Evolutionary conservation across 1,140 invertebrate species (phyloP).

Genomic region (Calephelis virginiensis): DNA sequence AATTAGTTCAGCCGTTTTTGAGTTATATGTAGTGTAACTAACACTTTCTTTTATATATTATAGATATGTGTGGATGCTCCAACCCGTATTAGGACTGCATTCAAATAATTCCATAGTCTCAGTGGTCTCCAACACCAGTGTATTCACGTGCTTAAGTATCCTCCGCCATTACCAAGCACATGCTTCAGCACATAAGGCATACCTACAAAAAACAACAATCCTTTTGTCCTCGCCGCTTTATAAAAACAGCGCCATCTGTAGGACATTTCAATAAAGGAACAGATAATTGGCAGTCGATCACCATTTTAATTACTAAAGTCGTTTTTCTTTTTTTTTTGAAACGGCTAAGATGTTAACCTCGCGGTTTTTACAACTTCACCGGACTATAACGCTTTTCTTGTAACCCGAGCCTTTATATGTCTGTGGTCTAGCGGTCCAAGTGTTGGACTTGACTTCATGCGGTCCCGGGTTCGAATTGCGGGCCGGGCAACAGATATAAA

Average conservation of each 20-base stretch:
- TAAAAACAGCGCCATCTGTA: conserved; percentile 48
- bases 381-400: too few relatives aligned
- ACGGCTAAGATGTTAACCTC: too few relatives aligned
- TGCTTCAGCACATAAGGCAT: conserved; percentile 31
- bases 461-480: too few relatives aligned
- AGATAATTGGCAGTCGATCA: conserved; percentile 54
- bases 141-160: not conserved
- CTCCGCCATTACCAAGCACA: conserved; percentile 20
- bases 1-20: too few relatives aligned
- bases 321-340: conserved; percentile 32
- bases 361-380: too few relatives aligned
- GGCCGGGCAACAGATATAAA: too few relatives aligned
- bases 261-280: conserved; percentile 58
- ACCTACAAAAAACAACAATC: conserved; percentile 48
- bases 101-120: not conserved
- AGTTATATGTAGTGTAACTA: too few relatives aligned
- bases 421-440: too few relatives aligned
- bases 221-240: conserved; percentile 43
- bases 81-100: not conserved
- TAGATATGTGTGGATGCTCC: too few relatives aligned
- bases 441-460: too few relatives aligned
- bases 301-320: conserved; percentile 52
- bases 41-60: too few relatives aligned
- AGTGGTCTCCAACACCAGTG: conserved; percentile 16
- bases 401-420: too few relatives aligned